These are phyloP conservation scores for Meda fulgida DNA, from an alignment of 2,797 vertebrate species.

Conservation along the genomic window DNA sequence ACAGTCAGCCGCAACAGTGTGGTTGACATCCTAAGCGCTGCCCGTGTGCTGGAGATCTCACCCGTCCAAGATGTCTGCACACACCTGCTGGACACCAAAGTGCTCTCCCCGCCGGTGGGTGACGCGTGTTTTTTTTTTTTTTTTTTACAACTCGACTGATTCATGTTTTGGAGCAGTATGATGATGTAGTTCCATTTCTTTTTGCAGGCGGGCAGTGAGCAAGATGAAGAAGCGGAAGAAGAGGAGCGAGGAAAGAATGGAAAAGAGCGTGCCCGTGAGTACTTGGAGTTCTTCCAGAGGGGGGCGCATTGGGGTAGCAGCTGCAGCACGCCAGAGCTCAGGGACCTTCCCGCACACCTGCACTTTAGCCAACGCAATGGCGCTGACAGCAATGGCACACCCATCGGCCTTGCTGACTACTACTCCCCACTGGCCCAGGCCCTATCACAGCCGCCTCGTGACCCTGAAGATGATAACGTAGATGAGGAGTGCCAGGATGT, in stretches of 20 bases:
- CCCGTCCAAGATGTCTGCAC: conserved; percentile 94
- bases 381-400: conserved; percentile 85
- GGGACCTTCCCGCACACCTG: conserved; percentile 82
- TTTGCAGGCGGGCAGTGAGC: conserved; percentile 77
- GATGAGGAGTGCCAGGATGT: conserved; percentile 84
- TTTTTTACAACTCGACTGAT: not conserved
- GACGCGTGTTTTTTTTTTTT: not conserved
- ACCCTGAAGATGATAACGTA: conserved; percentile 81
- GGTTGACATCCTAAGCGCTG: conserved; percentile 91
- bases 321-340: conserved; percentile 87
- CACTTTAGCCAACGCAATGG: conserved; percentile 85
- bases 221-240: conserved; percentile 71
- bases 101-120: conserved; percentile 84
- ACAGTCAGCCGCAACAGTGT: conserved; percentile 93
- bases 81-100: conserved; percentile 94
- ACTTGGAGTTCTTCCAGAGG: conserved; percentile 97
- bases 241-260: conserved; percentile 64
- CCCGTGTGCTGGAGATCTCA: conserved; percentile 91
- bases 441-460: conserved; percentile 77
- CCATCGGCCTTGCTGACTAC: conserved; percentile 74
- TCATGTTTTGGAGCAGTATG: not conserved
- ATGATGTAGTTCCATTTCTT: conserved; percentile 12
- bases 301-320: conserved; percentile 85
- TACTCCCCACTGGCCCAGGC: conserved; percentile 79
- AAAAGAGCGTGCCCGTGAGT: conserved; percentile 91